Conservation (phyloP, 2,113 vertebrate species). For the Clarias batrachus region DNA sequence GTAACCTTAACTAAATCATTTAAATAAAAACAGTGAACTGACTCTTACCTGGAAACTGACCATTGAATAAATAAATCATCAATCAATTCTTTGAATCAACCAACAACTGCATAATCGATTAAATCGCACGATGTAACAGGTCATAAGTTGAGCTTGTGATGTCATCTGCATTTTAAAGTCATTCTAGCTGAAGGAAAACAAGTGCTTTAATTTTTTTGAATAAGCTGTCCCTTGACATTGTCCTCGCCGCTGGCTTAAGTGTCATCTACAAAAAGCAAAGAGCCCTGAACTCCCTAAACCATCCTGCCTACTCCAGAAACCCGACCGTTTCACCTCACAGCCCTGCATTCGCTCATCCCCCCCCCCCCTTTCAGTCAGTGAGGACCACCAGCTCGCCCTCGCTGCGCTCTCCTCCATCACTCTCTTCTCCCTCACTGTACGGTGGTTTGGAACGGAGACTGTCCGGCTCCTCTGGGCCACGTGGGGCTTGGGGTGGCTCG, state of each 20-base stretch:
- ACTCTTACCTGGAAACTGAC: too few species aligned
- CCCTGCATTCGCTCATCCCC: background rate
- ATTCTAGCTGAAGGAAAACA: background rate
- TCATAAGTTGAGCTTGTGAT: background rate
- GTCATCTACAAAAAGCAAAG: background rate
- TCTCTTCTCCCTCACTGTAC: constrained; percentile 90
- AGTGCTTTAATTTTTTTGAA: background rate
- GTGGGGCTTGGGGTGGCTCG: constrained; percentile 58
- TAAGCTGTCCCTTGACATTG: background rate
- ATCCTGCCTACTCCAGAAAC: background rate
- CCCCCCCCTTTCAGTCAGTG: constrained; percentile 76
- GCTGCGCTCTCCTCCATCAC: constrained; percentile 84
- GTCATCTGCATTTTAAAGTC: constrained; percentile 14
- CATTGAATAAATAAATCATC: too few species aligned
- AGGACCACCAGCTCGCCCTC: constrained; percentile 93
- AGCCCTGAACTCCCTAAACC: constrained; percentile 5
- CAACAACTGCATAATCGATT: too few species aligned
- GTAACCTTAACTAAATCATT: too few species aligned
- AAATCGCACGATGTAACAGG: too few species aligned
- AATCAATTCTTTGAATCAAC: too few species aligned
- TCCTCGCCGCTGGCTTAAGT: background rate
- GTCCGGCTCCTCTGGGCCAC: constrained; percentile 65
- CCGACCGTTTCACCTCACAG: background rate
- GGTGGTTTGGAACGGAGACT: constrained; percentile 64
- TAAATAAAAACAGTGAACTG: too few species aligned